Evolutionary conservation across 2,888 invertebrate species (phyloP), one percentile per base, ranked within the genome.

Genomic region (Drosophila aldrichi): DNA sequence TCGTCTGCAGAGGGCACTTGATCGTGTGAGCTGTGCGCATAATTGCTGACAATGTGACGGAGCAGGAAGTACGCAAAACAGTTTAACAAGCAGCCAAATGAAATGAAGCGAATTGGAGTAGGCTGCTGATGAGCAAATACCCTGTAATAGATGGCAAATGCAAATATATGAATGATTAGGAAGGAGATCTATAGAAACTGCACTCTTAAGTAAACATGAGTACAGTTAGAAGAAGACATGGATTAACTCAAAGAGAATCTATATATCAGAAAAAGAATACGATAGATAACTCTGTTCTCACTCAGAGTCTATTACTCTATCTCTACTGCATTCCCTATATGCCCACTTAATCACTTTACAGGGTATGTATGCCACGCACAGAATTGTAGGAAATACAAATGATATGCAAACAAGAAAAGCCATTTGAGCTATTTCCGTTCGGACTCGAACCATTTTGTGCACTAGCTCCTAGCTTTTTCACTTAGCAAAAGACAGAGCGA

Each of bases 31-130:
- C 54, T 65, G 59, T 43, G 67, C 56, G 67, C 66, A 72, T 87
- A 82, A 85, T 82, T 88, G 82, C 88, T 79, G 85, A 79, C 85
- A 88, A 79, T 82, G 60, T 74, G 88, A 85, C 70, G 88, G 88
- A 85, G 86, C 82, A 88, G 82, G 82, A 85, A 67, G 70, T 79
- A 58, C 66, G 65, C 59, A 68, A 70, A 67, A 67, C 63, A 46
- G 34, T 69, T 76, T 71, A 76, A 55, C 75, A 70, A 65, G 67
- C 56, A 67, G 49, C 40, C n/a, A 18, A 66, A 56, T 22, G 18
- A 46, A 46, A n/a, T 34, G 40, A 9, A 25, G 12, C 34, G 9
- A 18, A 25, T 16, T 40, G 9, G n/a, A 56, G 40, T 14, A 10
- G 7, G 34, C 7, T 41, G 34, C 18, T 36, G 36, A 14, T 16